Evolutionary conservation across 2,797 vertebrate genomes (phyloP).

Genomic region (Pseudopleuronectes americanus): DNA sequence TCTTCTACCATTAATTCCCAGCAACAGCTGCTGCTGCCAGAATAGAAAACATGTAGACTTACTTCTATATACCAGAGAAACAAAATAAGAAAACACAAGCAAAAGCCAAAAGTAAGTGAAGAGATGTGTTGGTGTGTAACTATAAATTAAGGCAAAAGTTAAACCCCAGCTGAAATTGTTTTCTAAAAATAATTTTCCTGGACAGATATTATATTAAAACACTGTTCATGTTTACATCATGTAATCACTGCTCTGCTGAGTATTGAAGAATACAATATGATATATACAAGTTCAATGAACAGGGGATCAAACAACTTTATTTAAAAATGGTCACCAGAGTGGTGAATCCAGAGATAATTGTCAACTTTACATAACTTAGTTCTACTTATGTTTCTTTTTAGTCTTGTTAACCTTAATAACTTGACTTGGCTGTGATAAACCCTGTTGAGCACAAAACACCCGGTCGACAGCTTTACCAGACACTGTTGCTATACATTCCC

Average conservation of each 20-base stretch:
- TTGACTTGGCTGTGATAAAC: too few species aligned
- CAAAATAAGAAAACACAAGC: conserved; percentile 19
- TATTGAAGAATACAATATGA: background rate
- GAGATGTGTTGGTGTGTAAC: conserved; percentile 33
- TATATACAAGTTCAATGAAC: conserved; percentile 1
- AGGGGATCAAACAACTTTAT: too few species aligned
- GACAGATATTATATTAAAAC: background rate
- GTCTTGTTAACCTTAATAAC: background rate
- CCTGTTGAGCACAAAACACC: too few species aligned
- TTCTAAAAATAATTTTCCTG: too few species aligned
- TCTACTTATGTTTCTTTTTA: background rate
- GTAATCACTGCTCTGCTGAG: too few species aligned
- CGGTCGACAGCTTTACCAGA: too few species aligned
- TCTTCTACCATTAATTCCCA: conserved; percentile 44
- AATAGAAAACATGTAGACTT: conserved; percentile 37
- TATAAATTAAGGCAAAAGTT: background rate
- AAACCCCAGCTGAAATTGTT: too few species aligned
- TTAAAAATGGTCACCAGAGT: too few species aligned
- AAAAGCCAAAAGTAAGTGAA: conserved; percentile 21
- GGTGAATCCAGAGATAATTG: too few species aligned
- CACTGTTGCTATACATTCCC: background rate
- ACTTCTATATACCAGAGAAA: conserved; percentile 18
- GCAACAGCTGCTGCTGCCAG: conserved; percentile 38
- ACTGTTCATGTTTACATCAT: too few species aligned
- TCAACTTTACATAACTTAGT: too few species aligned